Base-by-base conservation (phyloP, 2,888 invertebrate species). In the Magallana nippona region DNA sequence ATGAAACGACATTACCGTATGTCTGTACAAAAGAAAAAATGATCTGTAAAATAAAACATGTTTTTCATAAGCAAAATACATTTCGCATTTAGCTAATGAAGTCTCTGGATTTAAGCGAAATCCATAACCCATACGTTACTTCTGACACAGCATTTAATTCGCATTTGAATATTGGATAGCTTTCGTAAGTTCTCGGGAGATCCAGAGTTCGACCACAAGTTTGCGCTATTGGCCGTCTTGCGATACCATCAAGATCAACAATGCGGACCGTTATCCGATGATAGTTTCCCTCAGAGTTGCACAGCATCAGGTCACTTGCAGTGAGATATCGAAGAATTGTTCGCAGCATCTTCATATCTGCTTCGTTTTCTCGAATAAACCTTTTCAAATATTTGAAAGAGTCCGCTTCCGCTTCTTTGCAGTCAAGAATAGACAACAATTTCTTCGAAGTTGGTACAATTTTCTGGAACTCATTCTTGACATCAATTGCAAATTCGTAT, bases 401-500 rank as follows among this genome's bases (percentile, higher is more conserved):
- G 27, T 27, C 2, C 2, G 27, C 27, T 27, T 27, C 27, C 27
- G 27, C 27, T 27, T 27, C 27, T 27, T 27, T 27, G 27, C 27
- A 27, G 27, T 27, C 27, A 27, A 27, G 27, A 27, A 27, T 1
- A 27, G 60, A 58, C 17, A 79, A 32, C 55, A 83, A 17, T 79
- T 83, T 79, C 19, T 83, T 83, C n/a, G 83, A 79, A 11, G 83
- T 79, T 19, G 79, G 83, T 11, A 17, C 56, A 17, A 71, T 62
- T 60, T 79, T 79, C 22, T 60, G 44, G 44, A 55, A 60, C 22
- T 79, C 83, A n/a, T 83, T 44, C n/a, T 58, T 55, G 79, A 79
- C 79, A 62, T 83, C 60, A 27, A 83, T 62, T 8, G 22, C 55
- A 8, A 83, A 62, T 62, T 83, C 83, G 55, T 79, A 79, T 19